Base-by-base conservation (phyloP, 2,113 vertebrate species). In the Oreochromis tanganicae region DNA sequence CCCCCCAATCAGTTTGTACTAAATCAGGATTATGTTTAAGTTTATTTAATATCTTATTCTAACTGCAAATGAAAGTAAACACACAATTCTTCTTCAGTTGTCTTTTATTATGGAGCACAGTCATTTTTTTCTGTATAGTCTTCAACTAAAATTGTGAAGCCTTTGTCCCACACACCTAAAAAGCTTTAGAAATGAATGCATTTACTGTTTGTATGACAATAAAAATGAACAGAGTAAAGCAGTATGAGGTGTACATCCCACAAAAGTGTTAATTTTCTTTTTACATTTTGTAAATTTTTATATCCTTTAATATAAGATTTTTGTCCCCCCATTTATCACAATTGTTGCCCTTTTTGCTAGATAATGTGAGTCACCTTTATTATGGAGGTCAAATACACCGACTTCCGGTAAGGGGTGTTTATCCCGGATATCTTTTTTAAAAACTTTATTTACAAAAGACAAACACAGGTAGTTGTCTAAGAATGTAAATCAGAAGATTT, bases 371-470 rank as follows among this genome's bases (percentile, higher is more conserved):
- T 11, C 0, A 0, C 2, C 2, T 56, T 92, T 92, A 85, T 41
- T 89, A 29, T 90, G 92, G 88, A 91, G 34, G 48, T 17, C 2
- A 2, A 1, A 8, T 2, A 3, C 3, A 3, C 1, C 0, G 1
- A 6, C 7, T 82, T 89, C 85, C 50, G 59, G 32, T 54, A 1
- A 11, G 6, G 7, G 6, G 34, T 12, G 27, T 14, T 36, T 36
- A 5, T 27, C 52, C 12, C 85, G 80, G 63, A 75, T 1, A 9
- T 59, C 2, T 13, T 36, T 4, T 17, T 68, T 4, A 13, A 71
- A 34, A 66, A 55, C 46, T 48, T 75, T 75, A 75, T 75, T 75
- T 48, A 48, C 24, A 75, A 48, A 75, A 17, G 71, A 75, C 24
- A 29, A 48, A 75, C 61, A 1, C 17, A 5, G 32, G 6, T n/a